phyloP scores from a whole-genome alignment of 2,113 vertebrate genomes.

The Sus scrofa region T2T-Sscrofa CM000815.6:109444501-109445000 shows the following conservation, averaged over 20 bases:
- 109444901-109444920: neutral
- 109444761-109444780: neutral
- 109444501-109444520: neutral
- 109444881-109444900: neutral
- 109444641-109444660: neutral
- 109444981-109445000: neutral
- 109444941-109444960: neutral
- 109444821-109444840: neutral
- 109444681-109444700: neutral
- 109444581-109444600: neutral
- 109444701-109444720: neutral
- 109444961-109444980: neutral
- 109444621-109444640: neutral
- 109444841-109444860: neutral
- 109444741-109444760: neutral
- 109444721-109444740: neutral
- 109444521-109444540: neutral
- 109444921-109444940: neutral
- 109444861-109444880: neutral
- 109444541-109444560: neutral
- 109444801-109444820: slow-evolving; percentile 14
- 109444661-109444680: neutral
- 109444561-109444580: neutral
- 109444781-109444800: neutral
- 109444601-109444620: neutral